Base-by-base conservation (phyloP, 2,113 vertebrate genomes). In the Anarhynchus alexandrinus region DNA sequence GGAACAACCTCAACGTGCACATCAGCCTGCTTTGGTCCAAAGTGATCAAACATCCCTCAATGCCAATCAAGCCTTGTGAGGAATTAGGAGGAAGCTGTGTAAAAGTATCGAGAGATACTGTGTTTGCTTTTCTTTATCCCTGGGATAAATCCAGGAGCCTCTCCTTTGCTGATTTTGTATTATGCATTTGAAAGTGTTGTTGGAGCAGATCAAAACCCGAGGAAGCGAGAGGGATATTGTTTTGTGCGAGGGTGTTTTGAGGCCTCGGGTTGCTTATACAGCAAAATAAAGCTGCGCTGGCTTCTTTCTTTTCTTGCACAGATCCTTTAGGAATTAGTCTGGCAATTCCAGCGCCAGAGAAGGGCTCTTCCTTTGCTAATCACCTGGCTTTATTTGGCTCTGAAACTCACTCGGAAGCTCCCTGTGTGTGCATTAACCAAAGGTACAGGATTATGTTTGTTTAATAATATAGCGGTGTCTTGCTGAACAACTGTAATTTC, bases 401-500 rank as follows among this genome's bases (percentile, higher is more conserved):
- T 95, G 91, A 93, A 96, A 90, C 94, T 82, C 88, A 92, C 96
- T 97, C 9, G 3, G 91, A 97, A 96, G 88, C 77, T 90, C 92
- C 96, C 89, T 18, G 71, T 59, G 86, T 55, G 66, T 95, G 91
- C 66, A 77, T 90, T 95, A 97, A 96, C 87, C 91, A 95, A 96
- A 98, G 94, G 97, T 97, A 90, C 69, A 69, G 87, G 88, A 97
- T 97, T 97, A 91, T 97, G 94, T 97, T 96, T 95, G 98, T 95
- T 98, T 98, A 98, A 98, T 98, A 98, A 98, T 95, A 97, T 55
- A 96, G 95, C 77, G 91, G 91, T 97, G 96, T 97, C 97, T 98
- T 96, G 97, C 98, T 97, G 96, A 98, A 98, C 98, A 98, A 98
- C 97, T 98, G 96, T 98, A 98, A 98, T 98, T 98, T 98, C 97